Base-by-base conservation (phyloP, 1,140 invertebrate species). In the Diorhabda sublineata region DNA sequence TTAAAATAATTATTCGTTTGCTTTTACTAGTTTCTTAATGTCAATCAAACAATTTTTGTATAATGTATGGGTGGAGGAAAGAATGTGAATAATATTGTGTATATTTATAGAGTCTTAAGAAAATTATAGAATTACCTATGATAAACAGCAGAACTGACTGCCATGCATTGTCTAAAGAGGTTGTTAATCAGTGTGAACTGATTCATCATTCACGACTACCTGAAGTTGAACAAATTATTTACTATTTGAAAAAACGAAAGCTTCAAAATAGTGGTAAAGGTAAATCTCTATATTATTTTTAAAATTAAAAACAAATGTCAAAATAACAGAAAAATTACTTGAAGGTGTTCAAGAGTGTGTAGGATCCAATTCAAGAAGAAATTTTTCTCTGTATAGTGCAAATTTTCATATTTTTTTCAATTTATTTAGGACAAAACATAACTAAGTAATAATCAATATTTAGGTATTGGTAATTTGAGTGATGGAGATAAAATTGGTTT, bases 211-310 rank as follows among this genome's bases (percentile, higher is more conserved):
- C 90, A 2, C 92, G 94, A 81, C 76, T 93, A 42, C 85, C 87
- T 7, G 94, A 97, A 83, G 91, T 98, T 3, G 93, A 97, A 80
- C 94, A 96, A 78, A 85, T 96, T n/a, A 89, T 97, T 72, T 93
- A 91, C 81, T 97, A 96, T 83, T 83, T 98, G 43, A 92, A 96
- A 82, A 95, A 92, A 81, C 86, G 95, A 67, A 90, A 90, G 81
- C 77, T 83, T 42, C 73, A 73, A 4, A 72, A 72, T 59, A 68
- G 68, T 64, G 61, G 67, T 44, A 72, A 70, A 74, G 78, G 76
- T 78, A 75, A 71, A 42, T 41, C 41, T 26, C 69, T 52, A 56
- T 65, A 26, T 26, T 26, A 26, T 26, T 26, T 26, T 26, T 26
- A 26, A 26, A 26, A 26, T 26, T 26, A 26, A 26, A 26, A 26